Conservation (phyloP, 2,888 invertebrate species). For the Patella pellucida region DNA sequence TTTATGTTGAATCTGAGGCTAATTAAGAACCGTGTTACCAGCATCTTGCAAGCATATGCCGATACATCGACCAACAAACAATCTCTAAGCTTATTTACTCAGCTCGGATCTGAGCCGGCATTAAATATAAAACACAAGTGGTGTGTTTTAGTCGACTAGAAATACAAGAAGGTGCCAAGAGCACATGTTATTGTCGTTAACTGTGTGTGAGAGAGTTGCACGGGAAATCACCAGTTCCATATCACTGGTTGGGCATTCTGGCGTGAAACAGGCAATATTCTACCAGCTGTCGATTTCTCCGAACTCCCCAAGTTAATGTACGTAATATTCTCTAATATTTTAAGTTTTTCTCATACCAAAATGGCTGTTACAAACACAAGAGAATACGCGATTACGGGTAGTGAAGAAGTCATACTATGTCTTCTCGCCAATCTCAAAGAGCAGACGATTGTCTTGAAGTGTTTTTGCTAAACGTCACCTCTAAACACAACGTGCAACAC, state of each 20-base stretch:
- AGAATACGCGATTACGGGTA: too few relatives aligned
- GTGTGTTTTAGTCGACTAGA: slow-evolving; percentile 5
- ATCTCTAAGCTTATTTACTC: neutral
- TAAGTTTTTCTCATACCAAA: too few relatives aligned
- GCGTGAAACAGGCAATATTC: slow-evolving; percentile 1
- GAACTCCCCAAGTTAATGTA: too few relatives aligned
- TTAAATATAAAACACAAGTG: slow-evolving; percentile 2
- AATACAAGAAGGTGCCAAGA: slow-evolving; percentile 14
- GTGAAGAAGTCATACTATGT: too few relatives aligned
- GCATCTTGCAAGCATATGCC: slow-evolving; percentile 24
- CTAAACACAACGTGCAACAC: too few relatives aligned
- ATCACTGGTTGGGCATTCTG: slow-evolving; percentile 15
- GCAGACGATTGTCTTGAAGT: too few relatives aligned
- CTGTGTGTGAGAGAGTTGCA: neutral
- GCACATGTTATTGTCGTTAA: slow-evolving; percentile 21
- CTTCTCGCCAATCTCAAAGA: too few relatives aligned
- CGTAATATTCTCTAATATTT: too few relatives aligned
- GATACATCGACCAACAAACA: neutral
- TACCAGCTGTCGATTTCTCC: too few relatives aligned
- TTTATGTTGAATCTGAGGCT: slow-evolving; percentile 15
- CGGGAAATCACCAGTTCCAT: slow-evolving; percentile 20
- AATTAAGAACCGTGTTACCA: slow-evolving; percentile 20
- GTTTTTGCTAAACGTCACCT: too few relatives aligned
- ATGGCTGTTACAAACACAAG: too few relatives aligned
- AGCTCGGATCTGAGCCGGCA: neutral